A percentile compares a stretch with the other conserved stretches of the same genome.
Conservation (phyloP, 1,140 invertebrate genomes). For the Tachypleus tridentatus region DNA sequence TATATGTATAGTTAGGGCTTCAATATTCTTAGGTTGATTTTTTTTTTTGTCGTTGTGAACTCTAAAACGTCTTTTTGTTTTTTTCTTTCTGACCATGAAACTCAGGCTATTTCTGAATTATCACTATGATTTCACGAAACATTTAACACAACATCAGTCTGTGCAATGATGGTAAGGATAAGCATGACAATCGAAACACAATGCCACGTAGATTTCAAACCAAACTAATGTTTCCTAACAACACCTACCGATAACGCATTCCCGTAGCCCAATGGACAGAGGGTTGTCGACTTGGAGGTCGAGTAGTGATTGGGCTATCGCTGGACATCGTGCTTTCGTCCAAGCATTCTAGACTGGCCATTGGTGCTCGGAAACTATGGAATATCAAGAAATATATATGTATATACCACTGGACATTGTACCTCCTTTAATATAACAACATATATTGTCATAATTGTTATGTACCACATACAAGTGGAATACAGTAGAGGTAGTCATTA, state of each 20-base stretch:
- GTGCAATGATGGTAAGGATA: neutral
- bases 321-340: slow-evolving; percentile 47
- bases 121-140: too few relatives aligned
- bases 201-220: neutral
- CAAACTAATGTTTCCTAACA: neutral
- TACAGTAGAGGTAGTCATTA: too few relatives aligned
- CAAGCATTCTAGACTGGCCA: slow-evolving; percentile 83
- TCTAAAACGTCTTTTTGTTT: too few relatives aligned
- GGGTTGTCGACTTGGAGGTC: slow-evolving; percentile 18
- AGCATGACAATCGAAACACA: neutral
- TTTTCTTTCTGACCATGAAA: too few relatives aligned
- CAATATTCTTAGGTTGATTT: too few relatives aligned
- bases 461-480: too few relatives aligned
- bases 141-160: neutral
- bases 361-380: slow-evolving; percentile 73
- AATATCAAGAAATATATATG: neutral
- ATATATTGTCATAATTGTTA: too few relatives aligned
- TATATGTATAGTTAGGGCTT: too few relatives aligned
- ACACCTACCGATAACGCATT: slow-evolving; percentile 16
- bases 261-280: slow-evolving; percentile 13
- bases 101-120: too few relatives aligned
- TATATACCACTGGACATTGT: too few relatives aligned
- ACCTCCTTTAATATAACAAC: too few relatives aligned
- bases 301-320: slow-evolving; percentile 16
- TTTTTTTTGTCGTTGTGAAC: too few relatives aligned